phyloP scores from a whole-genome alignment of 1,140 invertebrate species.

The Aphidius gifuensis region DNA sequence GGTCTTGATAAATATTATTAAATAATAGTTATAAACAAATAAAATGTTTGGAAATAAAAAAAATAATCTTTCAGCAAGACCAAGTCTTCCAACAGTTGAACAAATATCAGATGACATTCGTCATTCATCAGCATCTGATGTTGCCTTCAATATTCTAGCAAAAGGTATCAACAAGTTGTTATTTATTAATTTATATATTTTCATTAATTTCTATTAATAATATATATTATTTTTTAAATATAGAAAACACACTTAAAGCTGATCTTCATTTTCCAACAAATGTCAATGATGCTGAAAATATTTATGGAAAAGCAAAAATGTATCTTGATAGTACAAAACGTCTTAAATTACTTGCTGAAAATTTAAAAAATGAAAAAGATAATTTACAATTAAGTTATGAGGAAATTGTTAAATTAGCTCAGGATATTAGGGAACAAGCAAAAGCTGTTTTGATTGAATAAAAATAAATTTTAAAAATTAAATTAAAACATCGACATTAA shows the following conservation, averaged over 20 bases:
- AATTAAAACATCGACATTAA: too few species aligned
- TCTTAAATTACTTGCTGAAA: slow-evolving; percentile 35
- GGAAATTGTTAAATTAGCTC: slow-evolving; percentile 41
- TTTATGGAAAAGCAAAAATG: slow-evolving; percentile 39
- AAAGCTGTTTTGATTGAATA: slow-evolving; percentile 39
- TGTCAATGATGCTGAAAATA: slow-evolving; percentile 32
- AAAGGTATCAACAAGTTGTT: slow-evolving; percentile 29
- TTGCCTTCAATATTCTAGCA: slow-evolving; percentile 38
- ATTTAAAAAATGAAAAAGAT: slow-evolving; percentile 31
- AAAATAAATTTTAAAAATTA: neutral
- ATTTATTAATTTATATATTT: slow-evolving; percentile 1
- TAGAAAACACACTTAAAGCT: slow-evolving; percentile 28
- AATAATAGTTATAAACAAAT: too few species aligned
- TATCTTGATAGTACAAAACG: slow-evolving; percentile 41
- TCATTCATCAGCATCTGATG: slow-evolving; percentile 32
- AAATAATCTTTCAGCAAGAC: slow-evolving; percentile 37
- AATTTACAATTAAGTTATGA: slow-evolving; percentile 32
- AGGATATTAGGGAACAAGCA: slow-evolving; percentile 46
- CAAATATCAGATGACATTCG: slow-evolving; percentile 42
- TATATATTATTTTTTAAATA: slow-evolving; percentile 12
- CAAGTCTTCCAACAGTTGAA: slow-evolving; percentile 34
- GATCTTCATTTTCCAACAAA: slow-evolving; percentile 27
- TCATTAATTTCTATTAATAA: slow-evolving; percentile 5
- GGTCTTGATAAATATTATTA: too few species aligned
- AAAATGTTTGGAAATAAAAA: slow-evolving; percentile 45